Evolutionary conservation across 2,113 vertebrate genomes (phyloP), one percentile per base, ranked within the genome.

Genomic region (Pampusana beccarii): DNA sequence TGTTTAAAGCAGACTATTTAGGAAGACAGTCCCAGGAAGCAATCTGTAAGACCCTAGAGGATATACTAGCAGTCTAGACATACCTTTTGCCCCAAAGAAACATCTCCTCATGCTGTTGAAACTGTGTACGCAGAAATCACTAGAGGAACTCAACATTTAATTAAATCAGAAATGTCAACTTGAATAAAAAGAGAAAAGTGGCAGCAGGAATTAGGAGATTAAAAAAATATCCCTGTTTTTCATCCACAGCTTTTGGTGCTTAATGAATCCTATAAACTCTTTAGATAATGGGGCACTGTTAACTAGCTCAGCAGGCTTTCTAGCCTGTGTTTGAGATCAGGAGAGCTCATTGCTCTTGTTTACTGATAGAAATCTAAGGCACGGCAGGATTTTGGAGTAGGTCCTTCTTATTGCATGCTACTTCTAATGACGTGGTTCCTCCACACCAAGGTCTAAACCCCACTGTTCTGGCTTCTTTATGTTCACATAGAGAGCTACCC

Each of bases 211-310:
- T 24, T 15, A 69, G 44, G 29, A 80, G 36, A 69, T 80, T 65
- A 79, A 95, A 82, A 82, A 33, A 51, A 77, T 33, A 7, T 18
- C 42, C 14, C 19, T 34, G 21, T 53, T 94, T 91, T 89, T 95
- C 61, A 81, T 87, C 44, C 16, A 25, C 69, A 87, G 80, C 26
- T 95, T 93, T 90, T 4, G 1, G 13, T 65, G 18, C 56, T 80
- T 94, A 88, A 94, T 78, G 44, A 92, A 80, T 84, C 60, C 74
- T 80, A 72, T 85, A 66, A 91, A 62, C 53, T 44, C 67, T 86
- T 87, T 40, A 62, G 60, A 83, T 85, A 95, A 97, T 74, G 54
- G 80, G 3, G 21, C 46, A 51, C 67, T 46, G 65, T 73, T 75
- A 92, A 81, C 50, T n/a, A 83, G 50, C 66, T 94, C 77, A 90